These are phyloP conservation scores for Cuniculus paca DNA, from an alignment of 2,797 vertebrate genomes.

Conservation along the genomic window DNA sequence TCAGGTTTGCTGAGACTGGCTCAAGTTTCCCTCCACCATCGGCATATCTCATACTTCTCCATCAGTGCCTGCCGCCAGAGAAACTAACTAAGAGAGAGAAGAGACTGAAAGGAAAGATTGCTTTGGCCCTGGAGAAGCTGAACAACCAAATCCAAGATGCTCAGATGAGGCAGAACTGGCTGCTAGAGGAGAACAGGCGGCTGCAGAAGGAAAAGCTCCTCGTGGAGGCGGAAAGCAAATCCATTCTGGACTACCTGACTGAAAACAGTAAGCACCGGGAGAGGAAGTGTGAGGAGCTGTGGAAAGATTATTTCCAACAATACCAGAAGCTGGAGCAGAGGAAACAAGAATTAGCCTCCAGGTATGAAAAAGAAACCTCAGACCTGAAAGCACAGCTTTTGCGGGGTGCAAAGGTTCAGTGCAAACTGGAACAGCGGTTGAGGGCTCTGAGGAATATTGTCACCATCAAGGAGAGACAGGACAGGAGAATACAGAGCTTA, in stretches of 20 bases:
- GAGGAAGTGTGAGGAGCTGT: slow-evolving; percentile 77
- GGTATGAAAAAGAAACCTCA: slow-evolving; percentile 65
- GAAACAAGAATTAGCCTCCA: slow-evolving; percentile 68
- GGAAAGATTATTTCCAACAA: slow-evolving; percentile 79
- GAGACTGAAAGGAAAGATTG: background rate
- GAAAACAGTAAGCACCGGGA: slow-evolving; percentile 79
- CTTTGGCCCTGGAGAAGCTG: slow-evolving; percentile 62
- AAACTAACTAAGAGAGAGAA: background rate
- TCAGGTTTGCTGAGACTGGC: slow-evolving; percentile 23
- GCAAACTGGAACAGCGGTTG: slow-evolving; percentile 79
- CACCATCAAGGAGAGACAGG: slow-evolving; percentile 82
- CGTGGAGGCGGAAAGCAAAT: slow-evolving; percentile 74
- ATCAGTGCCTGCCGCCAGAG: slow-evolving; percentile 15
- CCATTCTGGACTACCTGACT: slow-evolving; percentile 83
- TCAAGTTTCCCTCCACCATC: background rate
- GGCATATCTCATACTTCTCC: background rate
- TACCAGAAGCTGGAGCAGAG: slow-evolving; percentile 71
- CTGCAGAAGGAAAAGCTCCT: slow-evolving; percentile 67
- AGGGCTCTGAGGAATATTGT: slow-evolving; percentile 81
- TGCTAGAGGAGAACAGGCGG: slow-evolving; percentile 66
- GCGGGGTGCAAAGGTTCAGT: slow-evolving; percentile 80
- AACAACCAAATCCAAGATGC: slow-evolving; percentile 57
- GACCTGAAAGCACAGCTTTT: slow-evolving; percentile 80
- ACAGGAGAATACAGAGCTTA: slow-evolving; percentile 69
- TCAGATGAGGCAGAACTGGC: slow-evolving; percentile 9